Base-by-base conservation (phyloP, 2,888 invertebrate genomes). In the Tachystola acroxantha region DNA sequence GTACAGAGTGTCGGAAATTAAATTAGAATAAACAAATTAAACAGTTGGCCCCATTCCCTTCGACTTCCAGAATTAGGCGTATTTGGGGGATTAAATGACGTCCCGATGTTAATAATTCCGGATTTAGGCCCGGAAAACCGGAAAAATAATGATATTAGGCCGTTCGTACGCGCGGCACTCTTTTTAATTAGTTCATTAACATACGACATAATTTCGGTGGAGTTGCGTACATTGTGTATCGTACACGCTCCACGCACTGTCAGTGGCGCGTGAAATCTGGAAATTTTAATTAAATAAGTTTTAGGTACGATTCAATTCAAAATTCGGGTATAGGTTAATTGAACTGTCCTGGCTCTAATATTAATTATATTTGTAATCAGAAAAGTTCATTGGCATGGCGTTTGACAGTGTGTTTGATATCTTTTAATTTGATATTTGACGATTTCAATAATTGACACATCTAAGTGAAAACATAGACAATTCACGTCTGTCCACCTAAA, bases 11-110 rank as follows among this genome's bases (percentile, higher is more conserved):
- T 62, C 50, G 65, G 61, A 66, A 73, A 72, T 77, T 71, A 75
- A 78, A 76, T 78, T 74, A 69, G 59, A 74, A 77, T 77, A 77
- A 78, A 74, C 69, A 74, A 77, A 77, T 78, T 71, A 75, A 75
- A 65, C 69, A 69, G 67, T 68, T 57, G 62, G 61, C 68, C 67
- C 58, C 64, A 66, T 72, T 71, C 54, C 61, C 53, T 68, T 67
- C 63, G 58, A 70, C 66, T 71, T 67, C 50, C 65, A 64, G 67
- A 73, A 74, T 73, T 62, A 60, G 32, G 61, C 62, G 65, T 64
- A 67, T 72, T 64, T 55, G 55, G 50, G 46, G 61, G 63, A 71
- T 75, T 68, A 71, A 61, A 60, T 43, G 51, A 53, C 61, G 46
- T 45, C 58, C 58, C 58, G 57, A 69, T 62, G 73, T 65, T 65